A percentile compares a stretch with the other conserved stretches of the same genome.
Evolutionary conservation across 2,888 invertebrate genomes (phyloP).

Genomic region (Polia nebulosa): DNA sequence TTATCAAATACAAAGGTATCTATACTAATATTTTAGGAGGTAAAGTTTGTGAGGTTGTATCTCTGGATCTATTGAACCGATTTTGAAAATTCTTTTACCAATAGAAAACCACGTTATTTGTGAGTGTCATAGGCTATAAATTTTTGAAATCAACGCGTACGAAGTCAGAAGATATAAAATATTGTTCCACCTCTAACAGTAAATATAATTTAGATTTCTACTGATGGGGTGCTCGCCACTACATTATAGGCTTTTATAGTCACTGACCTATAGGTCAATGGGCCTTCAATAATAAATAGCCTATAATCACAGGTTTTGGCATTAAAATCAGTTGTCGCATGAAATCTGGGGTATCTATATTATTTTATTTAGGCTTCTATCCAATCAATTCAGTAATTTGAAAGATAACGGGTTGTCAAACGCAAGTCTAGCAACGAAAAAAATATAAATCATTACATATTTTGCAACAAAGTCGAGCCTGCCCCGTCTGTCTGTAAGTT

Average conservation of each 20-base stretch:
- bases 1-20: constrained; percentile 37
- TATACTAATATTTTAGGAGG: no score
- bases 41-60: no score
- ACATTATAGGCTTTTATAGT: constrained; percentile 1
- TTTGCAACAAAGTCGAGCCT: no score
- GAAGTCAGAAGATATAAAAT: no score
- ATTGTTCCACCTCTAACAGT: constrained; percentile 53
- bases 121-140: no score
- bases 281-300: neutral
- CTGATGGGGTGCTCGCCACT: neutral
- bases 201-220: constrained; percentile 38
- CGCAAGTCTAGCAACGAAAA: no score
- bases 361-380: constrained; percentile 10
- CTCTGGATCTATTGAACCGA: no score
- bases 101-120: no score
- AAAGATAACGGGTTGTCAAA: constrained; percentile 16
- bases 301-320: constrained; percentile 11
- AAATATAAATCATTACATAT: no score
- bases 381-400: constrained; percentile 23
- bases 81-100: no score
- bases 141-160: no score
- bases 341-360: constrained; percentile 13
- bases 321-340: neutral
- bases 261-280: neutral
- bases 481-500: no score